Evolutionary conservation across 2,113 vertebrate species (phyloP).

Genomic region (Tympanuchus pallidicinctus): DNA sequence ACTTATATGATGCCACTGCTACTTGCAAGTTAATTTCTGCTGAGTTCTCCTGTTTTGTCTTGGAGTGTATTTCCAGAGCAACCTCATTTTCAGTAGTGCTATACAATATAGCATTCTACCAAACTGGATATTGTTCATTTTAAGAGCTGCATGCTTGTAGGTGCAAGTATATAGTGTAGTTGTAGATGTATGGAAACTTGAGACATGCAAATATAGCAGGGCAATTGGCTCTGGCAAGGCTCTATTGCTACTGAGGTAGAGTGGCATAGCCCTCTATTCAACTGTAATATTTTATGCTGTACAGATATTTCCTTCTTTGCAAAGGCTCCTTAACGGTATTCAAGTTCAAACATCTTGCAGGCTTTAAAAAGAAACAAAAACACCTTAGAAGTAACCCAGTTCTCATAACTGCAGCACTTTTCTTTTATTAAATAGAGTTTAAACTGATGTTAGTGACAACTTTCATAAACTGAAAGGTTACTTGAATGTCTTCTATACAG

Average conservation of each 20-base stretch:
- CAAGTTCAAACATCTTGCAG: background rate
- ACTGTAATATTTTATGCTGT: background rate
- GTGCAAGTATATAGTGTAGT: background rate
- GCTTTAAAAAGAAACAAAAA: background rate
- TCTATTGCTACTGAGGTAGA: background rate
- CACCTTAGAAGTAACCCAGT: background rate
- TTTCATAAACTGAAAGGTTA: background rate
- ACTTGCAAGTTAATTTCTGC: background rate
- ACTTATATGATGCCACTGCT: background rate
- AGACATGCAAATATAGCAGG: background rate
- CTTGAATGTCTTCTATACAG: background rate
- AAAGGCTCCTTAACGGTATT: background rate
- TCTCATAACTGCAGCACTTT: background rate
- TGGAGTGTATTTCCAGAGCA: background rate
- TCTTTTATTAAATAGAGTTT: background rate
- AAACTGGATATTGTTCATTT: background rate
- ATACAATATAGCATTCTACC: background rate
- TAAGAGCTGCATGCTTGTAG: background rate
- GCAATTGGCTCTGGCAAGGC: background rate
- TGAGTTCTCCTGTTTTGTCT: background rate
- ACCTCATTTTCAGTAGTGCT: background rate
- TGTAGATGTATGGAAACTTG: background rate
- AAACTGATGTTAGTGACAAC: background rate
- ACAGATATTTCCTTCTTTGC: background rate
- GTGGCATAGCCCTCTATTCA: background rate